These are phyloP conservation scores for Neodon shergylaensis DNA, from an alignment of 2,113 vertebrate species.

Conservation along the genomic window DNA sequence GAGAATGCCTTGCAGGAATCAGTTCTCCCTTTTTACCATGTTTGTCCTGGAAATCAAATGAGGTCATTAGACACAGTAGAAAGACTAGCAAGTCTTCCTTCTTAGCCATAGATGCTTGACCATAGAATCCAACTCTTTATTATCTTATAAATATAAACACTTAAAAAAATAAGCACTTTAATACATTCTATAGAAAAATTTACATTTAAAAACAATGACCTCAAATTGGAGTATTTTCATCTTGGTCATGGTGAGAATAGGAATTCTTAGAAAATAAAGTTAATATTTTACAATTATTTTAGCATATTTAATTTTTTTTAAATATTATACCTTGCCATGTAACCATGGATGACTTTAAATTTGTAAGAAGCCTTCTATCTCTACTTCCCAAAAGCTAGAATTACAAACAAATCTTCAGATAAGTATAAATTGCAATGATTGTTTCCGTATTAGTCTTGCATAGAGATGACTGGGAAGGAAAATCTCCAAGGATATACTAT, in stretches of 20 bases:
- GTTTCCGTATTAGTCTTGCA: neutral
- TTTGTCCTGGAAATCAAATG: neutral
- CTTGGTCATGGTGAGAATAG: neutral
- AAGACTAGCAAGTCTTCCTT: neutral
- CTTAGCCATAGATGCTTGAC: neutral
- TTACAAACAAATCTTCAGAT: neutral
- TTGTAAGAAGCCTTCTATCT: neutral
- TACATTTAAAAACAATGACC: neutral
- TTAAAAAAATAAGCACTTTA: neutral
- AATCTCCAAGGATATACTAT: neutral
- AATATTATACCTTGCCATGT: neutral
- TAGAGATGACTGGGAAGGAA: neutral
- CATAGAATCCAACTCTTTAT: neutral
- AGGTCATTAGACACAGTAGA: neutral
- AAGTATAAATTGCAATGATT: neutral
- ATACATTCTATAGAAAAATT: neutral
- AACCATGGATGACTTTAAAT: neutral
- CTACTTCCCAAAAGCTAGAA: neutral
- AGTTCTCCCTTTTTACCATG: neutral
- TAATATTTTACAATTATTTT: neutral
- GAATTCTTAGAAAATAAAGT: neutral
- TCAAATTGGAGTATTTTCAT: neutral
- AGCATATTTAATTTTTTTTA: neutral
- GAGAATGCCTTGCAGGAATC: neutral
- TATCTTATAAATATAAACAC: neutral